Conservation (phyloP, 2,888 invertebrate species). For the Amphipoea lucens region DNA sequence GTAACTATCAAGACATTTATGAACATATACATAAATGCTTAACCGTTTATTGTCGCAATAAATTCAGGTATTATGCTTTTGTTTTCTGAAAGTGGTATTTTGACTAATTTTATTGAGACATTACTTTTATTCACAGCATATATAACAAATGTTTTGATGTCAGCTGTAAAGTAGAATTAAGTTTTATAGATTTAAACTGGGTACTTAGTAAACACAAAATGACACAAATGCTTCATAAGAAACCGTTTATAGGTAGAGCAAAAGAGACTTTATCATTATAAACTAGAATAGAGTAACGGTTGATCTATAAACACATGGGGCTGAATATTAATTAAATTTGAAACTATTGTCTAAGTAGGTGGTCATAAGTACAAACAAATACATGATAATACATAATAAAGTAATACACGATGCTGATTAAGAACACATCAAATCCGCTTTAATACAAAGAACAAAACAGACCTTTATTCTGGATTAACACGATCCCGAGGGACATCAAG, state of each 20-base stretch:
- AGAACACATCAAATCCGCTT: conserved; percentile 44
- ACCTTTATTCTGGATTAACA: conserved; percentile 60
- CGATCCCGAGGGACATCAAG: conserved; percentile 54
- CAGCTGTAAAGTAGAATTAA: conserved; percentile 28
- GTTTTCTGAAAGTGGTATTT: conserved; percentile 50
- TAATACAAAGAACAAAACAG: conserved; percentile 46
- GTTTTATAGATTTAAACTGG: conserved; percentile 19
- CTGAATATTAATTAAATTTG: conserved; percentile 16
- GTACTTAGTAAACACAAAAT: neutral
- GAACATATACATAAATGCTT: conserved; percentile 66
- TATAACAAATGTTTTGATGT: conserved; percentile 29
- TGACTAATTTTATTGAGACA: conserved; percentile 61
- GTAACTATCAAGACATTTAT: conserved; percentile 63
- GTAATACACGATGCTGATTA: neutral
- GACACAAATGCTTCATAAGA: neutral
- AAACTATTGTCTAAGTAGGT: neutral
- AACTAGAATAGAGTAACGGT: conserved; percentile 2
- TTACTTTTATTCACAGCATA: conserved; percentile 52
- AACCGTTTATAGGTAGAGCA: conserved; percentile 18
- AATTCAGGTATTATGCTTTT: conserved; percentile 58
- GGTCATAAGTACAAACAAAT: neutral
- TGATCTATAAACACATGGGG: conserved; percentile 1
- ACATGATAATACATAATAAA: conserved; percentile 2
- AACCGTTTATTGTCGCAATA: conserved; percentile 61
- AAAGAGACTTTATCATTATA: neutral